Conservation (phyloP, 1,140 invertebrate species). For the Phenacoccus solenopsis region DNA sequence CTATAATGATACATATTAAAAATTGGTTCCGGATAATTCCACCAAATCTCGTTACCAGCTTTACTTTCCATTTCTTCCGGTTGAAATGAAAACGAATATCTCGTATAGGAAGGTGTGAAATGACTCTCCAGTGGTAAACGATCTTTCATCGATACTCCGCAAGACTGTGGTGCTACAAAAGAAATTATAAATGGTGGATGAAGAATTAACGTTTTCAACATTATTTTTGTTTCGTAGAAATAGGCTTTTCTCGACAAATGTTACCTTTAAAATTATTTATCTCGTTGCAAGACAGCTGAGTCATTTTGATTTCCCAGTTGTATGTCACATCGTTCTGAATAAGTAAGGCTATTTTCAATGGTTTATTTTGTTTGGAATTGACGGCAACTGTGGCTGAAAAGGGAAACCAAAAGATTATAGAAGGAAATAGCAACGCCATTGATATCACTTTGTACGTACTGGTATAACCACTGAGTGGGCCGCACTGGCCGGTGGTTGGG, state of each 20-base stretch:
- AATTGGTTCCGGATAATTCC: constrained; percentile 30
- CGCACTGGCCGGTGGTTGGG: constrained; percentile 33
- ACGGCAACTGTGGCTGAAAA: constrained; percentile 33
- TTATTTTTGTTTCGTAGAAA: neutral
- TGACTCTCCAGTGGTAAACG: neutral
- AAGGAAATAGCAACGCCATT: neutral
- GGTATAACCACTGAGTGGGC: constrained; percentile 32
- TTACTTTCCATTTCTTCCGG: neutral
- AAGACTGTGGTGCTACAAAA: neutral
- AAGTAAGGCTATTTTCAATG: constrained; percentile 31
- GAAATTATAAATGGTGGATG: neutral
- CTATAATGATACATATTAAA: constrained; percentile 31
- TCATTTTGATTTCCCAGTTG: constrained; percentile 33
- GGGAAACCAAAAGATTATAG: neutral
- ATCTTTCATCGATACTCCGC: neutral
- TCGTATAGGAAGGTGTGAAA: neutral
- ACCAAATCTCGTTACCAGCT: constrained; percentile 26
- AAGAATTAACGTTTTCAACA: constrained; percentile 10
- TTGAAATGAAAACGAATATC: constrained; percentile 9
- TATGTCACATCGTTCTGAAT: constrained; percentile 32
- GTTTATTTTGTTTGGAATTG: constrained; percentile 30
- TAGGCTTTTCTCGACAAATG: neutral
- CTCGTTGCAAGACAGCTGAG: constrained; percentile 31
- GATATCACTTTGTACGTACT: constrained; percentile 28
- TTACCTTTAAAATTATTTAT: constrained; percentile 29